phyloP scores from a whole-genome alignment of 2,888 invertebrate species.

The Agonum fuliginosum region DNA sequence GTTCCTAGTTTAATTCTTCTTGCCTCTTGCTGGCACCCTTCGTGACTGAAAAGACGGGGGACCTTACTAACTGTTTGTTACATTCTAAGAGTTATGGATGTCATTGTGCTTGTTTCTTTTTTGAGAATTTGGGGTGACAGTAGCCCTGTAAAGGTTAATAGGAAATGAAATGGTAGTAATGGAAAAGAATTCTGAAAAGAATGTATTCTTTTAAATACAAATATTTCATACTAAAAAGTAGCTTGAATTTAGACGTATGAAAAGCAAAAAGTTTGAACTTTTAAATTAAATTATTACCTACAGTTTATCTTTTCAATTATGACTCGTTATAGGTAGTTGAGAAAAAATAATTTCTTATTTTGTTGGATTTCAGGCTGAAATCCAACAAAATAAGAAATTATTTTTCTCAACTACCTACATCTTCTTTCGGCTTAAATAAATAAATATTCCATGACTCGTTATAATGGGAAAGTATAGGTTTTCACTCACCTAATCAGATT shows the following conservation, averaged over 20 bases:
- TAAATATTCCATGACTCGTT: too few relatives aligned
- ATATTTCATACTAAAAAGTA: neutral
- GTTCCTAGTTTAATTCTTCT: neutral
- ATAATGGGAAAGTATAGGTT: too few relatives aligned
- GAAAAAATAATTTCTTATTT: too few relatives aligned
- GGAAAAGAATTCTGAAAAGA: neutral
- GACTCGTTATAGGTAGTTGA: too few relatives aligned
- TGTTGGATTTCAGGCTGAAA: too few relatives aligned
- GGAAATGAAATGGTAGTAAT: slow-evolving; percentile 12
- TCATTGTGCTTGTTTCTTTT: slow-evolving; percentile 20
- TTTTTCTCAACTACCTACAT: too few relatives aligned
- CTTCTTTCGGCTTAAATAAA: too few relatives aligned
- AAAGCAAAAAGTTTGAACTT: neutral
- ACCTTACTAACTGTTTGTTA: neutral
- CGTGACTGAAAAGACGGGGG: neutral
- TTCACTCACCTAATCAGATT: too few relatives aligned
- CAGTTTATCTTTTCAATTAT: neutral
- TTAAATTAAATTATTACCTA: neutral
- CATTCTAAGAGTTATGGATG: slow-evolving; percentile 22
- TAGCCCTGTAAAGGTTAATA: neutral
- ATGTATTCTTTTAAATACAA: neutral
- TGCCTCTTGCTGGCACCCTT: slow-evolving; percentile 26
- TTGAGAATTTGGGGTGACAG: neutral
- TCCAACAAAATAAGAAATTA: too few relatives aligned
- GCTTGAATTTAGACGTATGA: too few relatives aligned